Evolutionary conservation across 2,113 vertebrate genomes (phyloP).

Genomic region (Taurulus bubalis): DNA sequence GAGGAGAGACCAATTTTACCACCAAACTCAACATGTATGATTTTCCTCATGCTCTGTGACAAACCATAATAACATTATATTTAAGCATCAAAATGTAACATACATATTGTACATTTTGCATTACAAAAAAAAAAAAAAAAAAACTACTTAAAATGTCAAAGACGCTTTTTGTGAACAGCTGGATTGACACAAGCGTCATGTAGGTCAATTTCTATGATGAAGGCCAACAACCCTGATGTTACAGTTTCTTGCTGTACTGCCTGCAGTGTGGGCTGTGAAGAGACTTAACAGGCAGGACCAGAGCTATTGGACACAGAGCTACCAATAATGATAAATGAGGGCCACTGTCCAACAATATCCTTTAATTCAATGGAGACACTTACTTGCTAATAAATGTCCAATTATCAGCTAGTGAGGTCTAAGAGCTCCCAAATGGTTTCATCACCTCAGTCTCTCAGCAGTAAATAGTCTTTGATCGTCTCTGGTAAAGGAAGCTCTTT

Average conservation of each 20-base stretch:
- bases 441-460: conserved; percentile 86
- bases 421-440: background rate
- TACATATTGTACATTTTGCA: background rate
- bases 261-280: background rate
- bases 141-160: conserved; percentile 1
- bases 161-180: conserved; percentile 6
- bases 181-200: background rate
- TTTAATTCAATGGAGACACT: conserved; percentile 4
- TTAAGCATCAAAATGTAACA: conserved; percentile 17
- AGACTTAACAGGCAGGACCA: background rate
- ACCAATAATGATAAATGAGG: conserved; percentile 7
- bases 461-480: conserved; percentile 91
- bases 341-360: conserved; percentile 22
- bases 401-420: conserved; percentile 44
- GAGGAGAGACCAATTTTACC: background rate
- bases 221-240: conserved; percentile 11
- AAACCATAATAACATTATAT: background rate
- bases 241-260: background rate
- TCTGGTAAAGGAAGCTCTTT: conserved; percentile 92
- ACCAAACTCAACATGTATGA: conserved; percentile 9
- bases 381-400: conserved; percentile 39
- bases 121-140: background rate
- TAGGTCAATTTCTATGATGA: background rate
- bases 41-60: conserved; percentile 17
- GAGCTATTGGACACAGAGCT: background rate